phyloP scores from a whole-genome alignment of 2,888 invertebrate species.

The Chesias legatella region DNA sequence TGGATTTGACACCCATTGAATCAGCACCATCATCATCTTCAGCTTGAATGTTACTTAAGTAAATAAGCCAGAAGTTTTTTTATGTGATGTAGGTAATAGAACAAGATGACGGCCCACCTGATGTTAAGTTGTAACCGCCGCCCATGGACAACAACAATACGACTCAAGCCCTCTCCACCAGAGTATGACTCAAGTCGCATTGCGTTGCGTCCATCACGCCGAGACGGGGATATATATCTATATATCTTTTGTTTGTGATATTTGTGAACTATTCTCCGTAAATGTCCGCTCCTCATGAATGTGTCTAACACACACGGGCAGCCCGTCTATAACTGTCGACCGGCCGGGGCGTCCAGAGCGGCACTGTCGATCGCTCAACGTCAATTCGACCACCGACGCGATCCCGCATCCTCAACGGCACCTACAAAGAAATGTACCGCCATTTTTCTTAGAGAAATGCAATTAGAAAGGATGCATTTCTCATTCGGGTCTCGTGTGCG shows the following conservation, averaged over 20 bases:
- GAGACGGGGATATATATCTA: too few species aligned
- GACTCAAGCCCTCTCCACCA: too few species aligned
- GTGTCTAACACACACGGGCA: conserved; percentile 50
- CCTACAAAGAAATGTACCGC: conserved; percentile 63
- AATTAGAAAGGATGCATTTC: conserved; percentile 64
- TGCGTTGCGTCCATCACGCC: too few species aligned
- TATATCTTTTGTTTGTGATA: conserved; percentile 4
- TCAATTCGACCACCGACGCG: conserved; percentile 53
- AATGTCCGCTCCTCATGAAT: conserved; percentile 31
- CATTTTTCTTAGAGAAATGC: conserved; percentile 68
- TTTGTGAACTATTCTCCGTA: conserved; percentile 23
- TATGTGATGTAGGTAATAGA: too few species aligned
- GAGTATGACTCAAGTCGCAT: too few species aligned
- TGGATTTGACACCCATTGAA: too few species aligned
- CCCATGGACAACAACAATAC: too few species aligned
- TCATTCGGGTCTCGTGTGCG: conserved; percentile 52
- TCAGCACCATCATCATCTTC: too few species aligned
- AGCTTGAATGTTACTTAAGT: too few species aligned
- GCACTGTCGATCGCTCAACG: conserved; percentile 61
- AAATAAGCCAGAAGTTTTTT: too few species aligned
- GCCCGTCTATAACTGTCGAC: conserved; percentile 55
- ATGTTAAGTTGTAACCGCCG: too few species aligned
- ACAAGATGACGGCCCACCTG: too few species aligned
- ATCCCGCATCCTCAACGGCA: conserved; percentile 54
- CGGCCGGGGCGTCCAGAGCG: conserved; percentile 42